These are phyloP conservation scores for Tenthredo mesomela DNA, from an alignment of 2,888 invertebrate genomes.

Conservation along the genomic window DNA sequence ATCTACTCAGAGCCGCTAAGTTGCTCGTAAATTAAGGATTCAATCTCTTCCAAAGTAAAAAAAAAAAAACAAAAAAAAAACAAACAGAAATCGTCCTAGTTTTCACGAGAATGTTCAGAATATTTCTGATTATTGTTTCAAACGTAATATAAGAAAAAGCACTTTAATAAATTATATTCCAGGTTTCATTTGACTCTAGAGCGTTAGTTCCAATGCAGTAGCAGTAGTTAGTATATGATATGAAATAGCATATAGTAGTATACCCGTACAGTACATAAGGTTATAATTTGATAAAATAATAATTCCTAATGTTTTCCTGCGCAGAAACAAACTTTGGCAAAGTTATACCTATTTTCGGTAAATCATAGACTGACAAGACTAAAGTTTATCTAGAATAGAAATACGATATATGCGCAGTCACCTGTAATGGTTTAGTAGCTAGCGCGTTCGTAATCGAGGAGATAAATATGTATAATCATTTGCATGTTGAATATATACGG, in stretches of 20 bases:
- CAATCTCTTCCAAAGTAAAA: constrained; percentile 18
- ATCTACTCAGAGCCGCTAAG: constrained; percentile 37
- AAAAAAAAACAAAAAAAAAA: constrained; percentile 29
- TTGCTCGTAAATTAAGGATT: constrained; percentile 41
- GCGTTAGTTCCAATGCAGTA: background rate
- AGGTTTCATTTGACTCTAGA: background rate
- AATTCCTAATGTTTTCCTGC: background rate
- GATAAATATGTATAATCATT: constrained; percentile 18
- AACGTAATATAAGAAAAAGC: background rate
- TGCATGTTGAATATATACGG: background rate
- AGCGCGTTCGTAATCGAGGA: background rate
- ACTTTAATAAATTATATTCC: constrained; percentile 25
- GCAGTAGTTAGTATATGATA: background rate
- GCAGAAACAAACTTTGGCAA: background rate
- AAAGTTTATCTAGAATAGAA: background rate
- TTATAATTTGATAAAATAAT: constrained; percentile 2
- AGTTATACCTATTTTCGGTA: background rate
- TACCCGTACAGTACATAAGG: background rate
- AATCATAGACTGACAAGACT: constrained; percentile 11
- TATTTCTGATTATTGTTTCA: constrained; percentile 12
- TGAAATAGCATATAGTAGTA: background rate
- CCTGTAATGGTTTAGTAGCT: background rate
- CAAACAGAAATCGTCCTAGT: background rate
- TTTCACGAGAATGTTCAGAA: background rate
- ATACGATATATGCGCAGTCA: background rate